Evolutionary conservation across 2,888 invertebrate species (phyloP).

Genomic region (Drosophila melanosoma): DNA sequence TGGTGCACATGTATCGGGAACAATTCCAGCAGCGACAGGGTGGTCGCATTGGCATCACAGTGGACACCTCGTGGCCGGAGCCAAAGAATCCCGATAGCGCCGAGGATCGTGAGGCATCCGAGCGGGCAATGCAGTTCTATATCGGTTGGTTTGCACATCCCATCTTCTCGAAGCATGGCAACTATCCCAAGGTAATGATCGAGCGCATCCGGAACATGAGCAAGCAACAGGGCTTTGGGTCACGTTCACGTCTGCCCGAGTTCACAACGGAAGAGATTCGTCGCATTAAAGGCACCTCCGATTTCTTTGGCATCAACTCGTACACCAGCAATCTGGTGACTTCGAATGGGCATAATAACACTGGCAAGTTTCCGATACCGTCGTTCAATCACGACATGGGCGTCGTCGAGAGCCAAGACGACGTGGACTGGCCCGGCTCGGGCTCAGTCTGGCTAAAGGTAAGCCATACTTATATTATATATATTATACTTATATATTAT

Average conservation of each 20-base stretch:
- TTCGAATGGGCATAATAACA: constrained; percentile 84
- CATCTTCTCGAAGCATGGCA: constrained; percentile 87
- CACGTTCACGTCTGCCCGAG: constrained; percentile 87
- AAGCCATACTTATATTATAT: constrained; percentile 59
- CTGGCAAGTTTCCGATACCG: constrained; percentile 84
- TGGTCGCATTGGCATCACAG: constrained; percentile 88
- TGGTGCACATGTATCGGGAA: constrained; percentile 88
- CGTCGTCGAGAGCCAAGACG: constrained; percentile 86
- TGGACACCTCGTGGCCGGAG: constrained; percentile 88
- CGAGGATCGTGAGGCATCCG: constrained; percentile 87
- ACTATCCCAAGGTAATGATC: constrained; percentile 89
- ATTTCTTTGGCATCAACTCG: constrained; percentile 91
- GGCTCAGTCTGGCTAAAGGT: constrained; percentile 88
- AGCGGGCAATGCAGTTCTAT: constrained; percentile 87
- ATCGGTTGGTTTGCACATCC: constrained; percentile 90
- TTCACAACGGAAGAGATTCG: constrained; percentile 88
- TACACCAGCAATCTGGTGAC: constrained; percentile 87
- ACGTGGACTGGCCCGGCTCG: constrained; percentile 87
- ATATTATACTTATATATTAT: too few species aligned
- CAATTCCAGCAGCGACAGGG: constrained; percentile 87
- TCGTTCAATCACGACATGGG: constrained; percentile 88
- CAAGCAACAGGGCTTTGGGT: constrained; percentile 86
- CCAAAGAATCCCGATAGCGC: constrained; percentile 86
- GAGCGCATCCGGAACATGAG: constrained; percentile 87
- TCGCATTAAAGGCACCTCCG: constrained; percentile 87